Percentiles rank a stretch among this genome's conserved stretches.
phyloP scores from a whole-genome alignment of 2,888 invertebrate species.

The Clusia tigrina region DNA sequence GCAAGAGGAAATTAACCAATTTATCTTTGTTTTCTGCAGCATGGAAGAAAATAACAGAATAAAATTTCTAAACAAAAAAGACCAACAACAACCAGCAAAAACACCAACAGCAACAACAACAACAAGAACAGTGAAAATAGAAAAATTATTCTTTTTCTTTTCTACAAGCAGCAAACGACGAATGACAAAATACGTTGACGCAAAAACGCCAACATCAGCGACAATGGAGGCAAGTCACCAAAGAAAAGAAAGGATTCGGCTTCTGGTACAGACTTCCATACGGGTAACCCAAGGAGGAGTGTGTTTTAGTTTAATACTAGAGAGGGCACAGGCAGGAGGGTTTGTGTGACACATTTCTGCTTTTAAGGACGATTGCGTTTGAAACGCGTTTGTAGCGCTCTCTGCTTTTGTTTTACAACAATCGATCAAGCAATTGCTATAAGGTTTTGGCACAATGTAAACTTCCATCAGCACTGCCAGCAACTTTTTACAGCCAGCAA shows the following conservation, averaged over 20 bases:
- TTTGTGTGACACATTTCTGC: constrained; percentile 58
- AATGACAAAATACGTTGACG: constrained; percentile 32
- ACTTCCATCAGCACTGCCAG: neutral
- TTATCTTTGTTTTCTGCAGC: constrained; percentile 62
- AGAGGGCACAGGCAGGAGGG: no score
- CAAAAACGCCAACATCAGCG: constrained; percentile 38
- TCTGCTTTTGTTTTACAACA: constrained; percentile 50
- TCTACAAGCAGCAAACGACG: constrained; percentile 23
- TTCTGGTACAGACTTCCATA: constrained; percentile 29
- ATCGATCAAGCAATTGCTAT: constrained; percentile 51
- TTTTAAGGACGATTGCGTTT: constrained; percentile 58
- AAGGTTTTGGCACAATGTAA: neutral
- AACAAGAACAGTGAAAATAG: constrained; percentile 25
- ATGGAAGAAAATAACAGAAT: constrained; percentile 38
- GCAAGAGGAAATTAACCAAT: constrained; percentile 64
- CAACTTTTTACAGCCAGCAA: neutral
- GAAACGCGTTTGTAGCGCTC: constrained; percentile 44
- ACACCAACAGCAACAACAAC: constrained; percentile 32
- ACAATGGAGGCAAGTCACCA: constrained; percentile 42
- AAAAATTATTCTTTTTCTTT: constrained; percentile 36
- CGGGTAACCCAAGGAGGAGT: neutral
- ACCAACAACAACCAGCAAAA: constrained; percentile 24
- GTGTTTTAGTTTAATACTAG: neutral
- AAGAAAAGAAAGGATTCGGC: neutral
- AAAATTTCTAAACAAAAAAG: constrained; percentile 32